Evolutionary conservation across 2,888 invertebrate species (phyloP).

Genomic region (Himalopsyche japonica): DNA sequence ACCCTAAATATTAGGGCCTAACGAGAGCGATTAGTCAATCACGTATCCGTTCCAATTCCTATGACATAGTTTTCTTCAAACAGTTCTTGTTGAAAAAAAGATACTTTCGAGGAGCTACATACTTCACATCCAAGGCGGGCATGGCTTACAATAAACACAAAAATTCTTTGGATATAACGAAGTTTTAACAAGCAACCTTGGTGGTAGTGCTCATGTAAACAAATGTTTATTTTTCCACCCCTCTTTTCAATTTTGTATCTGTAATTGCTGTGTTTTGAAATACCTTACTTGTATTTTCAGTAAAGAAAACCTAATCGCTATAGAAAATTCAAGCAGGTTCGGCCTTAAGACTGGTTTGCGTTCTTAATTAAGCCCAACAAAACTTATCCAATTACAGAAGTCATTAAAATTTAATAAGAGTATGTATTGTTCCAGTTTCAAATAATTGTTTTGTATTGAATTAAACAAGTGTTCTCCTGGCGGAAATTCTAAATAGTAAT

Average conservation of each 20-base stretch:
- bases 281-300: background rate
- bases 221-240: too few species aligned
- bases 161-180: too few species aligned
- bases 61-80: too few species aligned
- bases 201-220: too few species aligned
- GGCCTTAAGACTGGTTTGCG: background rate
- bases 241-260: background rate
- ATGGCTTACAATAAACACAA: too few species aligned
- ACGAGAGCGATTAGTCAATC: too few species aligned
- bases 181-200: too few species aligned
- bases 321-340: background rate
- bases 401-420: background rate
- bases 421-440: background rate
- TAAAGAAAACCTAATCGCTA: background rate
- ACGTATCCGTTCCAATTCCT: too few species aligned
- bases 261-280: background rate
- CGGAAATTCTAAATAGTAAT: background rate
- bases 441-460: background rate
- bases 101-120: too few species aligned
- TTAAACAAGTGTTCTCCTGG: background rate
- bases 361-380: background rate
- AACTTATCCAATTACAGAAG: background rate
- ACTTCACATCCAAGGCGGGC: too few species aligned
- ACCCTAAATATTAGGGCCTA: too few species aligned
- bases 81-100: too few species aligned